A percentile compares a stretch with the other conserved stretches of the same genome.
Conservation (phyloP, 1,140 invertebrate genomes). For the Drosophila tani region DNA sequence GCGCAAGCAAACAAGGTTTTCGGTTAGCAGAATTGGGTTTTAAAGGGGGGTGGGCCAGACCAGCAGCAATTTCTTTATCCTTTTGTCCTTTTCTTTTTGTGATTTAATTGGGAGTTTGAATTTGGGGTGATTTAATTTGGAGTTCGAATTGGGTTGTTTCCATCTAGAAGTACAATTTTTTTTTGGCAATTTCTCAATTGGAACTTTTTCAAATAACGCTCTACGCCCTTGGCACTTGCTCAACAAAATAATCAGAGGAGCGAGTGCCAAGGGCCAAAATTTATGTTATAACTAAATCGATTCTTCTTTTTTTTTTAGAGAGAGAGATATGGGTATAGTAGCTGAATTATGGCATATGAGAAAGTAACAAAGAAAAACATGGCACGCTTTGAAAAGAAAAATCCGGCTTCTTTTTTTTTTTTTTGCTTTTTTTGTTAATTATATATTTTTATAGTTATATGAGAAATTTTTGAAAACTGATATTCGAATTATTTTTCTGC, state of each 20-base stretch:
- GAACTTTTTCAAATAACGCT: conserved; percentile 79
- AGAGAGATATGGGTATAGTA: conserved; percentile 46
- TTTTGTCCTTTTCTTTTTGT: conserved; percentile 4
- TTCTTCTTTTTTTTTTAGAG: conserved; percentile 43
- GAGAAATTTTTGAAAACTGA: conserved; percentile 49
- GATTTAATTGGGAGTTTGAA: conserved; percentile 22
- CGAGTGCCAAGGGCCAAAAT: conserved; percentile 23
- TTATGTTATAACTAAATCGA: conserved; percentile 19
- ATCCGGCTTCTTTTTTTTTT: conserved; percentile 29
- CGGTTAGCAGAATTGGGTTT: conserved; percentile 16
- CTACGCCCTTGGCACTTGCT: conserved; percentile 22
- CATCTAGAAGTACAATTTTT: conserved; percentile 54
- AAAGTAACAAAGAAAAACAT: conserved; percentile 64
- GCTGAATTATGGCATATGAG: conserved; percentile 42
- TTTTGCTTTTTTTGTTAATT: conserved; percentile 18
- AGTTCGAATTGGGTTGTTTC: conserved; percentile 29
- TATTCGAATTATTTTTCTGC: conserved; percentile 33
- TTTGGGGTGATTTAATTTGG: conserved; percentile 6
- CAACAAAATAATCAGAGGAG: conserved; percentile 2
- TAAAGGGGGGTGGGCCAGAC: conserved; percentile 6
- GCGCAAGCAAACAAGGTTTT: conserved; percentile 33
- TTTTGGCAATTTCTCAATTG: conserved; percentile 40
- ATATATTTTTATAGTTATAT: conserved; percentile 32
- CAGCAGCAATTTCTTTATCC: background rate
- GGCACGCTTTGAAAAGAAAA: conserved; percentile 63